Base-by-base conservation (phyloP, 2,113 vertebrate species). In the Ia io region DNA sequence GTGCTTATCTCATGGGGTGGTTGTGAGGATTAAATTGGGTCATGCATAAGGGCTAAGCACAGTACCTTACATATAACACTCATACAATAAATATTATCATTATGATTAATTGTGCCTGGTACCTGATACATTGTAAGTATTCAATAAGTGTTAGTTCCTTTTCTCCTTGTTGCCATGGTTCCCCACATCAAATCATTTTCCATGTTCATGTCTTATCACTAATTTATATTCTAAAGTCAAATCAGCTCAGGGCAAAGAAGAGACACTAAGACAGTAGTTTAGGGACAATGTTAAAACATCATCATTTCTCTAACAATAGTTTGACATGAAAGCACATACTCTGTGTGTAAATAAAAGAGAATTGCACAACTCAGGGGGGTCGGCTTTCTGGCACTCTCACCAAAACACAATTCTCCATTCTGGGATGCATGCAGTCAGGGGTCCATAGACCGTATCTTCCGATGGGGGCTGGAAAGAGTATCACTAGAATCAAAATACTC, bases 221-320 rank as follows among this genome's bases (percentile, higher is more conserved):
- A 79, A 92, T 37, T 90, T 87, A 82, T 90, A 90, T 79, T 88
- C 59, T 70, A 85, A 84, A 76, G 59, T 28, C 20, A 76, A 77
- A 61, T 83, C 40, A 90, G 10, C 25, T 95, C 20, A 93, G 40
- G 44, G 53, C 7, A 93, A 79, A 82, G 53, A 61, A 88, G 83
- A 87, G 47, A 4, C 13, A 28, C 32, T 28, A 11, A 70, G 35
- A 84, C 32, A 53, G 35, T 53, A 73, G 25, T 84, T 85, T 74
- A 67, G 56, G 22, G 7, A 7, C 12, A 84, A 73, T 71, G 70
- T 35, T 61, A 84, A 84, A 82, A 47, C 12, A 67, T 23, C 30
- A 92, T 23, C 3, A 5, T 70, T 74, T 42, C 13, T 77, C 32
- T 59, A 71, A 56, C 90, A 80, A 61, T 51, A 47, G 25, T 25